A percentile compares a stretch with the other conserved stretches of the same genome.
These are phyloP conservation scores for Drosophila imparisetae DNA, from an alignment of 2,888 invertebrate species.

Conservation along the genomic window DNA sequence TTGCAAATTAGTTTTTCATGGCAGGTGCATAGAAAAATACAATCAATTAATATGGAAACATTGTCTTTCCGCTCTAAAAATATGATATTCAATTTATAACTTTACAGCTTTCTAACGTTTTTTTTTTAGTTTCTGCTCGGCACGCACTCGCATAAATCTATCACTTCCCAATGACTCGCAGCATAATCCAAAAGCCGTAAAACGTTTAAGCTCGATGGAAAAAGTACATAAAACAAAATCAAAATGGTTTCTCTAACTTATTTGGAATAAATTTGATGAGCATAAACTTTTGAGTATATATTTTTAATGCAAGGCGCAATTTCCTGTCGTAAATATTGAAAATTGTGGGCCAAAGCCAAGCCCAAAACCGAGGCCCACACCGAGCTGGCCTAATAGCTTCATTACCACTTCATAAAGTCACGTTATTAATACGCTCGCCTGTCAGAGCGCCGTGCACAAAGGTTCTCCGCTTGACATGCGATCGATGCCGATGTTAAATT, in stretches of 20 bases:
- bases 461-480: constrained; percentile 47
- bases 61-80: constrained; percentile 12
- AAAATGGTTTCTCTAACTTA: constrained; percentile 46
- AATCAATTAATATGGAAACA: constrained; percentile 4
- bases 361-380: constrained; percentile 17
- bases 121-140: constrained; percentile 11
- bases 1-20: background rate
- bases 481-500: constrained; percentile 41
- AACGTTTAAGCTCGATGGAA: constrained; percentile 37
- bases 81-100: background rate
- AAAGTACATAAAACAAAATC: constrained; percentile 21
- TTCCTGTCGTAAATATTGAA: constrained; percentile 83
- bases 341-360: constrained; percentile 72
- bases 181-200: constrained; percentile 67
- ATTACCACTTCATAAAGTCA: constrained; percentile 83
- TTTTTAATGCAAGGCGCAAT: constrained; percentile 77
- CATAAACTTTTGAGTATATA: constrained; percentile 35
- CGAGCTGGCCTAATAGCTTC: constrained; percentile 73
- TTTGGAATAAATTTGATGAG: constrained; percentile 44
- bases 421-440: constrained; percentile 77
- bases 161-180: constrained; percentile 56
- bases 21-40: background rate
- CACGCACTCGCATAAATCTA: constrained; percentile 74
- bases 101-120: constrained; percentile 36
- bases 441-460: constrained; percentile 39